Percentiles rank a stretch among this genome's conserved stretches.
Conservation (phyloP, 2,797 vertebrate species). For the Heteromormyrus szaboi region DNA sequence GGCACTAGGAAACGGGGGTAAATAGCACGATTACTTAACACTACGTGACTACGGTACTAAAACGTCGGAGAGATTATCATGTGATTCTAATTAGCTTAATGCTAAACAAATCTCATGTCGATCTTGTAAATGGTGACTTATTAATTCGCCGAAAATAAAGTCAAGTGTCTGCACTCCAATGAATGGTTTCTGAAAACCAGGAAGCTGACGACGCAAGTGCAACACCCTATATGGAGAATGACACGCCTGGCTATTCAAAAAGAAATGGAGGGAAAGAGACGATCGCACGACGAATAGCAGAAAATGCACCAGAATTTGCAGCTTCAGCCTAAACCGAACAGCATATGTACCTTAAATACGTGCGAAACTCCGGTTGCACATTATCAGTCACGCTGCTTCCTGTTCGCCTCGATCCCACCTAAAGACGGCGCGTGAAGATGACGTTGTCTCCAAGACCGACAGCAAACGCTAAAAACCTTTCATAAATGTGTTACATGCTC, state of each 20-base stretch:
- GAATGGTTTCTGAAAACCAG: not conserved
- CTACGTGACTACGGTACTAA: not conserved
- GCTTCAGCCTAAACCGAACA: not conserved
- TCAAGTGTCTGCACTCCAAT: not conserved
- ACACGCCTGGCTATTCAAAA: not conserved
- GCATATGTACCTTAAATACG: slow-evolving; percentile 18
- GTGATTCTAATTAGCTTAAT: not conserved
- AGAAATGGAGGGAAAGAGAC: not conserved
- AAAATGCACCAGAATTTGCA: not conserved
- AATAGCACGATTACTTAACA: not conserved
- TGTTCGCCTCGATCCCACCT: slow-evolving; percentile 17
- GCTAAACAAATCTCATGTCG: not conserved
- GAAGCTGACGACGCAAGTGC: not conserved
- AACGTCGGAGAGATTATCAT: not conserved
- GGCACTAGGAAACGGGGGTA: not conserved
- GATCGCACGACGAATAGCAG: not conserved
- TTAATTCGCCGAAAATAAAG: not conserved
- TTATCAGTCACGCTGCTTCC: slow-evolving; percentile 26
- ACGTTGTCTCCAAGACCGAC: not conserved
- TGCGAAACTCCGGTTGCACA: slow-evolving; percentile 22
- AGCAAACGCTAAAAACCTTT: not conserved
- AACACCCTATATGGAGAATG: not conserved
- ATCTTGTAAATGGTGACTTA: not conserved
- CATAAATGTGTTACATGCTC: not conserved
- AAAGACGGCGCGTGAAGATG: slow-evolving; percentile 15